phyloP scores from a whole-genome alignment of 2,888 invertebrate species.

The Hyposoter dolosus region DNA sequence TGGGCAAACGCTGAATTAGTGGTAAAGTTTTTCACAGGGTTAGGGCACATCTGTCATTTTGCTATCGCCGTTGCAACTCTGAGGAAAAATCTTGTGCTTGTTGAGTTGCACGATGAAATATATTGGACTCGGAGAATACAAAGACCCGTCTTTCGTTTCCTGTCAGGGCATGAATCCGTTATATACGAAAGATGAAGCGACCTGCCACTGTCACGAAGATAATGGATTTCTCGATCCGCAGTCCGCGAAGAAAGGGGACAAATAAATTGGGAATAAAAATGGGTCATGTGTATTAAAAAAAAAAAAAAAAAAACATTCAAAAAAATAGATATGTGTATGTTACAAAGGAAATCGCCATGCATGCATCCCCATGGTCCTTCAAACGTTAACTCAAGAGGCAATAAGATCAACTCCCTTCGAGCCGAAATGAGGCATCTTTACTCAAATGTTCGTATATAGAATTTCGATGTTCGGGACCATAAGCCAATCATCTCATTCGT shows the following conservation, averaged over 20 bases:
- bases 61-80: not conserved
- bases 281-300: not conserved
- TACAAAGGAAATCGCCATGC: not conserved
- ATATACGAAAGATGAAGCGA: conserved; percentile 20
- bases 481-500: no score
- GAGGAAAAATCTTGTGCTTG: conserved; percentile 20
- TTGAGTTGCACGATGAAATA: conserved; percentile 25
- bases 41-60: conserved; percentile 24
- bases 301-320: no score
- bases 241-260: conserved; percentile 48
- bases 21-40: conserved; percentile 3
- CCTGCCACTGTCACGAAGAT: not conserved
- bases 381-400: no score
- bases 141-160: conserved; percentile 40
- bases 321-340: conserved; percentile 8
- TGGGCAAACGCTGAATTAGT: not conserved
- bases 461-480: no score
- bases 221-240: conserved; percentile 38
- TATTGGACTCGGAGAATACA: conserved; percentile 26
- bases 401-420: no score
- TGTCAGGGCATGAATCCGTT: conserved; percentile 32
- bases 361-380: no score
- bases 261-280: conserved; percentile 52
- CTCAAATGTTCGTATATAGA: no score
- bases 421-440: no score